Base-by-base conservation (phyloP, 2,797 vertebrate species). In the Ataeniobius toweri region DNA sequence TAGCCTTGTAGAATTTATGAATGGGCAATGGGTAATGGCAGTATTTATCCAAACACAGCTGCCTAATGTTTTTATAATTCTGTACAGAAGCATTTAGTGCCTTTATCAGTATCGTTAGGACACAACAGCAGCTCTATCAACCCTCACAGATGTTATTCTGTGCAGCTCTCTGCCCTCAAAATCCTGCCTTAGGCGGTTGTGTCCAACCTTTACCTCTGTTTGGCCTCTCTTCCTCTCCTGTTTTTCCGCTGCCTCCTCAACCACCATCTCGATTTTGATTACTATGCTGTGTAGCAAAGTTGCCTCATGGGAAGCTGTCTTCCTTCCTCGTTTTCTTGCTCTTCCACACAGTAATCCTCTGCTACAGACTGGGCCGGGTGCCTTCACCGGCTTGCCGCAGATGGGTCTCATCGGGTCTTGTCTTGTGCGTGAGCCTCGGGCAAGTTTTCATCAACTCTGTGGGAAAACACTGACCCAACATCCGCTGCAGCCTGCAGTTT, bases 181-280 rank as follows among this genome's bases (percentile, higher is more conserved):
- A 78, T 72, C 67, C 24, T 8, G 79, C 88, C 89, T 83, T 41
- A 24, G 89, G 90, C 89, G 87, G 82, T 86, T 86, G 79, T 85
- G 81, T 77, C 82, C 84, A 88, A 85, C 79, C 83, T 90, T 79
- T 87, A 83, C 82, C 83, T 88, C 70, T 13, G 8, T 78, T 71
- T 28, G n/a, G 72, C 75, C 82, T 76, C 2, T 53, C 73, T 59
- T 31, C 24, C 41, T 65, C 75, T 80, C 68, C 76, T 69, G 73
- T 77, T 85, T 51, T 86, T 82, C 76, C 13, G 0, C 80, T 72
- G 55, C 53, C 55, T 80, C 80, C 58, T 84, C 82, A 46, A 71
- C 73, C 10, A 6, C 70, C 6, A 12, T 75, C 80, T 89, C 74
- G 71, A 75, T 63, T 76, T 75, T 80, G 59, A 83, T 83, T 85